Percentiles rank a stretch among this genome's conserved stretches.
Conservation (phyloP, 2,113 vertebrate species). For the Vidua macroura region DNA sequence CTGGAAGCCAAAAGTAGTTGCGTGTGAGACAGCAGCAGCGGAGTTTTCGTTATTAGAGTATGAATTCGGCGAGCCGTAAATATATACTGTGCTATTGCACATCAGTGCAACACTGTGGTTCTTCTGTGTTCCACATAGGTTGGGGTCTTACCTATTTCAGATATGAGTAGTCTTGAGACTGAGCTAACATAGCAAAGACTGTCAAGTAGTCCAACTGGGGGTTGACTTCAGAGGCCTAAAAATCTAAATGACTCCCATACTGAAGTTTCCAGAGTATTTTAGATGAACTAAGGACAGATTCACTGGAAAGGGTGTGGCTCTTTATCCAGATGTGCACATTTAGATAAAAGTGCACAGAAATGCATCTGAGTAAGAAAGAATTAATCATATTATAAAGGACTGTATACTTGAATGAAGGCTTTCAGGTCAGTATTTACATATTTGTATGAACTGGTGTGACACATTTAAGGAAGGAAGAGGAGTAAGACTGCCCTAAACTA, state of each 20-base stretch:
- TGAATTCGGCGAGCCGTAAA: neutral
- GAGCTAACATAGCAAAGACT: neutral
- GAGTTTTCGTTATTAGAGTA: neutral
- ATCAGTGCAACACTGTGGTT: neutral
- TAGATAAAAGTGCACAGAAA: neutral
- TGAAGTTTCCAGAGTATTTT: neutral
- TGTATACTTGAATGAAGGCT: neutral
- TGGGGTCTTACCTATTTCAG: neutral
- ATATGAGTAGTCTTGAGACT: neutral
- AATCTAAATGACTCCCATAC: neutral
- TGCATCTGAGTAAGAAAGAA: neutral
- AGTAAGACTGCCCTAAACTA: neutral
- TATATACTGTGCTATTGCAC: neutral
- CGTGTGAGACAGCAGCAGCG: rapidly evolving
- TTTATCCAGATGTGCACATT: neutral
- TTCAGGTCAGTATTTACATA: neutral
- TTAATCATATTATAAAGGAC: neutral
- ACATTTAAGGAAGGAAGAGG: neutral
- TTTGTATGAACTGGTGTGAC: neutral
- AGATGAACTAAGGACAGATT: neutral
- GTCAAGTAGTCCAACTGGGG: neutral
- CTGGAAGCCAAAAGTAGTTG: neutral
- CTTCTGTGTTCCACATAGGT: neutral
- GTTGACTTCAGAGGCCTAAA: neutral
- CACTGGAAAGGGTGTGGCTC: neutral